phyloP scores from a whole-genome alignment of 2,797 vertebrate species.

The Sebastes iracundus region DNA sequence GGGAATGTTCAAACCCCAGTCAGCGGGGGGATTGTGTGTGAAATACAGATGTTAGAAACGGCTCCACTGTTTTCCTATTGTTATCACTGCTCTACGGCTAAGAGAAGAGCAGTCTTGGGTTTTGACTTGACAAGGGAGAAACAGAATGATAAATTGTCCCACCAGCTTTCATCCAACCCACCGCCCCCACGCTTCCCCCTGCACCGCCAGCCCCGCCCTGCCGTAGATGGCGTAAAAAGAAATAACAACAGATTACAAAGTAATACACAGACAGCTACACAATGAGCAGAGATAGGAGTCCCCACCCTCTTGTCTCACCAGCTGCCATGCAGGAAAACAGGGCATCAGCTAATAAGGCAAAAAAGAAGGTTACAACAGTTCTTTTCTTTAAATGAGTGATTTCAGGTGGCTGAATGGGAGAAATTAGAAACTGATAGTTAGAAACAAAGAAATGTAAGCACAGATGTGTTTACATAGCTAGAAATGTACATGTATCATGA shows the following conservation, averaged over 20 bases:
- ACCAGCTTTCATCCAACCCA: slow-evolving; percentile 62
- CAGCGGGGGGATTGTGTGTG: slow-evolving; percentile 63
- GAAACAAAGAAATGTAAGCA: slow-evolving; percentile 5
- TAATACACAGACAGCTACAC: slow-evolving; percentile 60
- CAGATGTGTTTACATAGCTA: neutral
- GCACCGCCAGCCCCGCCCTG: slow-evolving; percentile 25
- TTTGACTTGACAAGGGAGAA: slow-evolving; percentile 78
- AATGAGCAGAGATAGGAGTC: slow-evolving; percentile 50
- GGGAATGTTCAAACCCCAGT: slow-evolving; percentile 70
- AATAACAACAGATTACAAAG: slow-evolving; percentile 61
- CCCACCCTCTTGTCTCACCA: slow-evolving; percentile 51
- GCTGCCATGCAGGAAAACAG: slow-evolving; percentile 48
- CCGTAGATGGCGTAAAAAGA: slow-evolving; percentile 30
- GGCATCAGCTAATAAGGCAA: slow-evolving; percentile 43
- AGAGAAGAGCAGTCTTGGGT: slow-evolving; percentile 61
- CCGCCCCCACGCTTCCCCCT: neutral
- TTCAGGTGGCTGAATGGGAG: neutral
- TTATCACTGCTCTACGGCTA: slow-evolving; percentile 64
- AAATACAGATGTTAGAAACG: slow-evolving; percentile 77
- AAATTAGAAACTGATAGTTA: neutral
- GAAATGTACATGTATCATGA: neutral
- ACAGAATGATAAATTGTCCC: slow-evolving; percentile 78
- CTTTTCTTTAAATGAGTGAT: slow-evolving; percentile 7
- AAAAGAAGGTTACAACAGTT: neutral
- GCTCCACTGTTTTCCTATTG: slow-evolving; percentile 68